A percentile compares a stretch with the other conserved stretches of the same genome.
Conservation (phyloP, 2,797 vertebrate species). For the Emydoidea blandingii region DNA sequence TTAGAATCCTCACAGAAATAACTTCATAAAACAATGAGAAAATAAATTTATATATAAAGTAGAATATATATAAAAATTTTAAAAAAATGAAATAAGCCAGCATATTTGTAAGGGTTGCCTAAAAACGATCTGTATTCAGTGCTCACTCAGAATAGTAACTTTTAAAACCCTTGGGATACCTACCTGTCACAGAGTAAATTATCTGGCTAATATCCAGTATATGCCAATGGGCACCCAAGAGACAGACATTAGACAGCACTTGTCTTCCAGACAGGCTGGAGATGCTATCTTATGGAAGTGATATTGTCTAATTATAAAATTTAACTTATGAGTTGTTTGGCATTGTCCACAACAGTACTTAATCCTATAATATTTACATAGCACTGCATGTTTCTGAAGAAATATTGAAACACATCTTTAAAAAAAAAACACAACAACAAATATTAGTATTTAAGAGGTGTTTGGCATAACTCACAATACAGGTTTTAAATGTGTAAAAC, state of each 20-base stretch:
- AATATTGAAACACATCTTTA: neutral
- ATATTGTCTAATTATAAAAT: slow-evolving; percentile 39
- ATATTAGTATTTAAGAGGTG: neutral
- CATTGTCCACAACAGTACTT: slow-evolving; percentile 13
- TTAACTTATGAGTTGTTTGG: neutral
- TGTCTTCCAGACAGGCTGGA: too few species aligned
- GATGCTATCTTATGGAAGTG: neutral
- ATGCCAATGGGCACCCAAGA: slow-evolving; percentile 57
- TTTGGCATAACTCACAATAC: neutral
- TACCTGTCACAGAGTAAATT: slow-evolving; percentile 60
- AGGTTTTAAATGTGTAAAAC: neutral
- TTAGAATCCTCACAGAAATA: neutral
- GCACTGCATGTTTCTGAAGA: neutral
- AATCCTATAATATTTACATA: neutral
- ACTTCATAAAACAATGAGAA: neutral
- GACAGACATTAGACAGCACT: slow-evolving; percentile 16
- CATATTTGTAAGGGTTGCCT: neutral
- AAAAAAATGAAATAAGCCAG: neutral
- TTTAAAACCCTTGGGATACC: slow-evolving; percentile 27
- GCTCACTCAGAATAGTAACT: slow-evolving; percentile 32
- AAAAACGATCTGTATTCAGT: neutral
- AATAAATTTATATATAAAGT: neutral
- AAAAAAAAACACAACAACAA: too few species aligned
- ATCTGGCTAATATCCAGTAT: slow-evolving; percentile 58
- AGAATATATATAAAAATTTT: neutral